Percentiles rank a stretch among this genome's conserved stretches.
phyloP scores from a whole-genome alignment of 1,140 invertebrate species.

The Sogatella furcifera region DNA sequence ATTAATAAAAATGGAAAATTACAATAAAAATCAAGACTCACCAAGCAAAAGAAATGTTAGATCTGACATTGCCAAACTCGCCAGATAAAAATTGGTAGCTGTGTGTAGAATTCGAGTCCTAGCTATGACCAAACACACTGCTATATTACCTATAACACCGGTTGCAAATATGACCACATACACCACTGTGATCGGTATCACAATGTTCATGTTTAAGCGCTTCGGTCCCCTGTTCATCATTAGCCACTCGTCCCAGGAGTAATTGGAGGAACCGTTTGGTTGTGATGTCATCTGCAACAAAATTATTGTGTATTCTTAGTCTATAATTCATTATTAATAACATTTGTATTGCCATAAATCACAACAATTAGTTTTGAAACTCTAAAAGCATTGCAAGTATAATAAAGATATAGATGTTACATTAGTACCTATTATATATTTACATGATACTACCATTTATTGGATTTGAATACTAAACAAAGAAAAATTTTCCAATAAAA shows the following conservation, averaged over 20 bases:
- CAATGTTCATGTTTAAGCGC: conserved; percentile 29
- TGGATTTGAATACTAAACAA: too few relatives aligned
- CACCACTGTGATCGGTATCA: conserved; percentile 50
- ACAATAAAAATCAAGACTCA: conserved; percentile 33
- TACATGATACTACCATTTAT: too few relatives aligned
- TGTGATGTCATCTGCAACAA: too few relatives aligned
- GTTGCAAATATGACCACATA: conserved; percentile 75
- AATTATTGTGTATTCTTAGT: too few relatives aligned
- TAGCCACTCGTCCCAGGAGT: conserved; percentile 29
- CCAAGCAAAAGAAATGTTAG: conserved; percentile 59
- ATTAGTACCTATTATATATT: too few relatives aligned
- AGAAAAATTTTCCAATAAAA: too few relatives aligned
- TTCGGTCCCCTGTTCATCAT: conserved; percentile 32
- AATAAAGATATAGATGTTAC: too few relatives aligned
- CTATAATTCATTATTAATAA: too few relatives aligned
- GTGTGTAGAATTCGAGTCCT: conserved; percentile 71
- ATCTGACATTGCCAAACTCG: conserved; percentile 70
- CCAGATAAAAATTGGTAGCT: conserved; percentile 86
- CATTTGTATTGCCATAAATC: too few relatives aligned
- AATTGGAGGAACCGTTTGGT: neutral
- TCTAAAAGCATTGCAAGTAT: too few relatives aligned
- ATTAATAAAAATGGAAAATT: too few relatives aligned
- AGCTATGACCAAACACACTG: conserved; percentile 81
- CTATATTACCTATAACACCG: conserved; percentile 75
- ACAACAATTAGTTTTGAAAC: too few relatives aligned